Base-by-base conservation (phyloP, 2,888 invertebrate species). In the Drosophila testacea region DNA sequence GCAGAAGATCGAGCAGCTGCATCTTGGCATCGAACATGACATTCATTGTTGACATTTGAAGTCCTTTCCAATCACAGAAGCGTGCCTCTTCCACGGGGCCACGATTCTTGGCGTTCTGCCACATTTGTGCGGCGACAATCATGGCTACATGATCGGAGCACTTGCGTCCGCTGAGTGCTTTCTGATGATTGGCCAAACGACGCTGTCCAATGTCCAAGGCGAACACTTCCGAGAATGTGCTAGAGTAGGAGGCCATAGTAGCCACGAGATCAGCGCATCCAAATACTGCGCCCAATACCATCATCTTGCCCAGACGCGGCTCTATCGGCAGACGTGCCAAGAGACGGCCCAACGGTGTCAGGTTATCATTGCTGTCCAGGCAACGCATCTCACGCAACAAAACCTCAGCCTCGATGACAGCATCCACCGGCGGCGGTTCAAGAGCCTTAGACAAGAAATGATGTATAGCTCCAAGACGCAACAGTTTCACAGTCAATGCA, bases 351-450 rank as follows among this genome's bases (percentile, higher is more conserved):
- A 99, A 94, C 0, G 98, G 97, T 0, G 99, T 99, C 68, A 99
- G 93, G 77, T 98, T 97, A 91, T 98, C 97, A 71, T 95, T 94
- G 0, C 92, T 91, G 92, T 99, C 98, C 80, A 99, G 93, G 79
- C 99, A 99, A 89, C 97, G 97, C 95, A 99, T 96, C 89, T 98
- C 98, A 88, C 95, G 91, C 79, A 96, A 90, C 77, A 95, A 67
- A 0, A 97, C 98, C 93, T 99, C 98, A 0, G 99, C 99, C 92
- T 99, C 99, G 82, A 99, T 98, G 11, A 99, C 98, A 32, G 99
- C 98, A 93, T 99, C 99, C 73, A 99, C 94, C 13, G 99, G 99
- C 41, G 99, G 99, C 0, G 99, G 98, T 91, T 99, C 98, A 27
- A 99, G 96, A 0, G 97, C 97, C 92, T 99, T 99, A 27, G 98